Base-by-base conservation (phyloP, 2,113 vertebrate genomes). In the Istiophorus platypterus region DNA sequence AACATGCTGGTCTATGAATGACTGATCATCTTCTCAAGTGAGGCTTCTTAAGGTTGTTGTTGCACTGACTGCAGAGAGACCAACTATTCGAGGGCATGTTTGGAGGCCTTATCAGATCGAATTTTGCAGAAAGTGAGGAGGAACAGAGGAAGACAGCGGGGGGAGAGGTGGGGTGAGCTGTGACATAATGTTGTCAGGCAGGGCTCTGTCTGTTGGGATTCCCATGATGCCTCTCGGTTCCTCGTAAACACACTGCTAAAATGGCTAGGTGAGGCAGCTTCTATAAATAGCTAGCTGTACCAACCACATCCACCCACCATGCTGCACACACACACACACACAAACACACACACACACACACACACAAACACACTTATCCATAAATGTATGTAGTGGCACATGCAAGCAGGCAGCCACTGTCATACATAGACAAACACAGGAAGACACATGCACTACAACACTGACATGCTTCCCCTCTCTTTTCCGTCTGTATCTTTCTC, bases 211-310 rank as follows among this genome's bases (percentile, higher is more conserved):
- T 78, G 61, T 73, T 61, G 73, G 79, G 80, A 88, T 78, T 70
- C 72, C 73, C 81, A 83, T 82, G 81, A 84, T 87, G 86, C 87
- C 87, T 78, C 74, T 81, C 22, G 29, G 34, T 22, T 90, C 78
- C 77, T 79, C 34, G 24, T 89, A 85, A 91, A 89, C 76, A 85
- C 58, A 41, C 37, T 13, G 86, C 82, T 76, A 74, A 82, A 70
- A 72, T 6, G 31, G 84, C 85, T 58, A 85, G 78, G 85, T 85
- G 73, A 87, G 79, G 83, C 51, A 24, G 73, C 18, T 0, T 67
- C 87, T 89, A 93, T 82, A 89, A 89, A 91, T 90, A 92, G 76
- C 78, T 71, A 0, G 20, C 47, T 71, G 29, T 72, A 27, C 61
- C 51, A 69, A 27, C 80, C 75, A 74, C 73, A 67, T 73, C 71